These are phyloP conservation scores for Antennarius striatus DNA, from an alignment of 2,113 vertebrate species.

Conservation along the genomic window DNA sequence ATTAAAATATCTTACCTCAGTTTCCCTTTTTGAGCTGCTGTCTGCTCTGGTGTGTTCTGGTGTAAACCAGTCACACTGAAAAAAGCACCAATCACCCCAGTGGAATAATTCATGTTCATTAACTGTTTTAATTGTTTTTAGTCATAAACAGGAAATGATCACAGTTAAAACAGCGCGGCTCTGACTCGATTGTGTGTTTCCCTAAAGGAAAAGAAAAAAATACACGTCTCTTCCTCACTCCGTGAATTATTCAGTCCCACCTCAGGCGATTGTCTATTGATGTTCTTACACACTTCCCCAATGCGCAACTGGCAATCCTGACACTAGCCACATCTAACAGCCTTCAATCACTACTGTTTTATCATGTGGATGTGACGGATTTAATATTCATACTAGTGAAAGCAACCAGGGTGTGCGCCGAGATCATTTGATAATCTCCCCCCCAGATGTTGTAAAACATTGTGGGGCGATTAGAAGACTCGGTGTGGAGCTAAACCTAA, in stretches of 20 bases:
- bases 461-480: constrained; percentile 50
- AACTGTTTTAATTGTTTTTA: constrained; percentile 59
- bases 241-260: constrained; percentile 71
- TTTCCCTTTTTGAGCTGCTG: too few species aligned
- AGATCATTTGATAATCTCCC: constrained; percentile 54
- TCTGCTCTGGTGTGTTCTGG: too few species aligned
- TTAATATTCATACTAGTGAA: constrained; percentile 57
- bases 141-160: constrained; percentile 61
- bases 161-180: constrained; percentile 55
- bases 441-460: constrained; percentile 63
- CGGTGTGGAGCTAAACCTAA: constrained; percentile 56
- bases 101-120: constrained; percentile 46
- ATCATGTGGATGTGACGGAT: constrained; percentile 53
- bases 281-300: constrained; percentile 60
- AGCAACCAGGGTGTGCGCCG: constrained; percentile 29
- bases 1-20: too few species aligned
- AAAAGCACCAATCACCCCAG: constrained; percentile 22
- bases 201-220: constrained; percentile 52
- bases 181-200: constrained; percentile 42
- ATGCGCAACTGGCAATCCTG: constrained; percentile 52
- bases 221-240: constrained; percentile 41
- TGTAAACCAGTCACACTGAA: too few species aligned
- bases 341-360: constrained; percentile 62
- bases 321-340: constrained; percentile 43
- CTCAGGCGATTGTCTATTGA: constrained; percentile 71